These are phyloP conservation scores for Fistularia tabacaria DNA, from an alignment of 2,797 vertebrate species.

Conservation along the genomic window DNA sequence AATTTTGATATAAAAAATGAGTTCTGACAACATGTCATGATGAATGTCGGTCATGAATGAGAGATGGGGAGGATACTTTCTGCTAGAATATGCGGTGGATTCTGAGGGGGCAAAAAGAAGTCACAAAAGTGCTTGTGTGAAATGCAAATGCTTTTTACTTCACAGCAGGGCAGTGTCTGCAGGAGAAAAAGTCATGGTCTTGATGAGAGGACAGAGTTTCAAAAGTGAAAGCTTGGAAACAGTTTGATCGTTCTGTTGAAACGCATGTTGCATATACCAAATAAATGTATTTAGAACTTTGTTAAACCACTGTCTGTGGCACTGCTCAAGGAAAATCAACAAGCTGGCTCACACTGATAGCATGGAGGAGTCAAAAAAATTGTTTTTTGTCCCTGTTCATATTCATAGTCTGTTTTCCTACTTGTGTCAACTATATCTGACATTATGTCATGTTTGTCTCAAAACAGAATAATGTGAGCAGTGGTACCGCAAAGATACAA, in stretches of 20 bases:
- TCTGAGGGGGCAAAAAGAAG: constrained; percentile 28
- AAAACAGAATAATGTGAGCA: constrained; percentile 3
- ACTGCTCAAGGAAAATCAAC: constrained; percentile 4
- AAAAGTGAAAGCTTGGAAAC: too few species aligned
- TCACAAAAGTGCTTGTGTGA: constrained; percentile 36
- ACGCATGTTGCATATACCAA: too few species aligned
- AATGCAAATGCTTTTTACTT: constrained; percentile 58
- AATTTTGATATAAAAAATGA: too few species aligned
- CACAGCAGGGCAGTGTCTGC: constrained; percentile 42
- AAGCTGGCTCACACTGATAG: background rate
- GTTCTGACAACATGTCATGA: constrained; percentile 18
- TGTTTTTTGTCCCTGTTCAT: background rate
- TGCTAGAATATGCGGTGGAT: constrained; percentile 17
- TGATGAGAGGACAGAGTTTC: constrained; percentile 14
- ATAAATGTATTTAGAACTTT: too few species aligned
- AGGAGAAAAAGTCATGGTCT: constrained; percentile 29
- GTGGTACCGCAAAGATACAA: constrained; percentile 3
- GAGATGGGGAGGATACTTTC: constrained; percentile 8
- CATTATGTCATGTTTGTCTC: constrained; percentile 2
- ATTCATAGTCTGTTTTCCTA: background rate
- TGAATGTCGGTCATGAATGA: constrained; percentile 15
- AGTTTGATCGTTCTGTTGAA: too few species aligned
- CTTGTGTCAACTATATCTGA: background rate
- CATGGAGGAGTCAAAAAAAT: background rate
- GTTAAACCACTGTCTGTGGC: too few species aligned